phyloP scores from a whole-genome alignment of 2,888 invertebrate species.

The Nomada fucata region DNA sequence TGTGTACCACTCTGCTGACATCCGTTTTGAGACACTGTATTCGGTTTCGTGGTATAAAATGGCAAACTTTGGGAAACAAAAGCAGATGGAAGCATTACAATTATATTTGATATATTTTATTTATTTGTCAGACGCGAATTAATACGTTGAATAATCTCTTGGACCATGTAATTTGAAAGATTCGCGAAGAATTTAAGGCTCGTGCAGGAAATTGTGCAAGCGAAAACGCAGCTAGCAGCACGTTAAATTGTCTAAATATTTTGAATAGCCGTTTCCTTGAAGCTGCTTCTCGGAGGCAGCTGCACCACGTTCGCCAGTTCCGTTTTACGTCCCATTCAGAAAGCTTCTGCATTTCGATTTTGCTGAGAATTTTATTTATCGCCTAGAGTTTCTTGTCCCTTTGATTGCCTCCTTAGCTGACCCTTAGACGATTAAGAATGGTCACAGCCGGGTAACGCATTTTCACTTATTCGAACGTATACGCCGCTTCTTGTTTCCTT shows the following conservation, averaged over 20 bases:
- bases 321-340: conserved; percentile 58
- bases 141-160: no score
- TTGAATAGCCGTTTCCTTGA: conserved; percentile 71
- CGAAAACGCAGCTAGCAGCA: conserved; percentile 6
- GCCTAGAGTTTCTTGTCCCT: background rate
- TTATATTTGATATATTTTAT: no score
- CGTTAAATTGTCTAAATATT: conserved; percentile 76
- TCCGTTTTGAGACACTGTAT: background rate
- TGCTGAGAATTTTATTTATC: background rate
- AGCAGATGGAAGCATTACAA: no score
- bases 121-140: background rate
- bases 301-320: conserved; percentile 68
- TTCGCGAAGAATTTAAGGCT: conserved; percentile 1
- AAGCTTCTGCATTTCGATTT: conserved; percentile 49
- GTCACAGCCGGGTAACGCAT: background rate
- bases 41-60: no score
- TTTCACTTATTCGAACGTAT: background rate
- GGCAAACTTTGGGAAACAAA: no score
- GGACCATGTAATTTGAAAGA: background rate
- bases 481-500: background rate
- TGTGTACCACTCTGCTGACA: no score
- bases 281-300: conserved; percentile 56
- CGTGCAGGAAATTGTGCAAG: conserved; percentile 22
- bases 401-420: background rate
- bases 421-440: background rate